Evolutionary conservation across 1,140 invertebrate genomes (phyloP).

Genomic region (Nephila pilipes): DNA sequence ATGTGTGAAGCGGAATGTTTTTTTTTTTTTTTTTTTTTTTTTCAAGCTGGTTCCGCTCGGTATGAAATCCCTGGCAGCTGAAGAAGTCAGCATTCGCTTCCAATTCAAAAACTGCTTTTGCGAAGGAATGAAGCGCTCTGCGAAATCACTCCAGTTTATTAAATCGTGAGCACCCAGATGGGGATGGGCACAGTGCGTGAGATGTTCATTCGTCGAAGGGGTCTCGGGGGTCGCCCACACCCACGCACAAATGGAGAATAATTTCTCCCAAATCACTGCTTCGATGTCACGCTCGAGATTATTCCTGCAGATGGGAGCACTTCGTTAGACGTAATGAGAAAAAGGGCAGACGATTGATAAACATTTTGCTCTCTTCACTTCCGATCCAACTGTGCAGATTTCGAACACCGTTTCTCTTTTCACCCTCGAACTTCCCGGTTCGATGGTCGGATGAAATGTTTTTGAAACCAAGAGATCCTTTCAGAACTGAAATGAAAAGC

Average conservation of each 20-base stretch:
- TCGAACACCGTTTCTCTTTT: not conserved
- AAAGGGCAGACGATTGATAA: not conserved
- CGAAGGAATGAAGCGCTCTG: too few species aligned
- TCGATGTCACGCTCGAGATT: not conserved
- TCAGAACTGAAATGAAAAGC: not conserved
- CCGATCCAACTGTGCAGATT: not conserved
- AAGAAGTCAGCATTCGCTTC: too few species aligned
- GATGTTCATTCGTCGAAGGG: not conserved
- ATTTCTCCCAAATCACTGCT: not conserved
- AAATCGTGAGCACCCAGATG: conserved; percentile 5
- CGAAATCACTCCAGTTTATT: too few species aligned
- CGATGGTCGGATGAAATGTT: not conserved
- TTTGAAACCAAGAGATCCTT: not conserved
- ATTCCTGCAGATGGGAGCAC: not conserved
- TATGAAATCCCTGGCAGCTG: too few species aligned
- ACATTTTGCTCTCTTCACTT: not conserved
- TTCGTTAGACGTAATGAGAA: conserved; percentile 10
- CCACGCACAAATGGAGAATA: not conserved
- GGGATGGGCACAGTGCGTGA: not conserved
- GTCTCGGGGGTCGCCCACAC: not conserved
- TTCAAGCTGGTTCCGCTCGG: too few species aligned
- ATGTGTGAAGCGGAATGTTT: too few species aligned
- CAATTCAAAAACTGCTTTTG: too few species aligned
- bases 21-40: too few species aligned
- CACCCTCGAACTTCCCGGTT: conserved; percentile 3